Evolutionary conservation across 2,113 vertebrate species (phyloP).

Genomic region (Dipodomys ordii): DNA sequence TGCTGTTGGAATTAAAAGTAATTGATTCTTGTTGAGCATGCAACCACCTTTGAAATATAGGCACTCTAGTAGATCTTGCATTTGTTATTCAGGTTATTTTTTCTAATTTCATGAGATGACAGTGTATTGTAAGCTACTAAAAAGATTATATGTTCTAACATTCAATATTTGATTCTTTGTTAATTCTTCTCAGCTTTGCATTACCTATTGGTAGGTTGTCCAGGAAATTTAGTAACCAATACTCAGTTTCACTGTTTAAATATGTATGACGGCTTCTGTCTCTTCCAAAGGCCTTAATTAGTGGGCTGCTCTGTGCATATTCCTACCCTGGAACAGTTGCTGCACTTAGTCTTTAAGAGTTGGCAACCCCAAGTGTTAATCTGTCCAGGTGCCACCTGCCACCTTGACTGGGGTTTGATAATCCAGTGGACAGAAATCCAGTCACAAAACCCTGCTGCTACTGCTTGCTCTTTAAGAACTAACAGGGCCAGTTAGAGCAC

Average conservation of each 20-base stretch:
- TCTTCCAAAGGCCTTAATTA: background rate
- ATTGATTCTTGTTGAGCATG: background rate
- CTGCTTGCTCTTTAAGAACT: background rate
- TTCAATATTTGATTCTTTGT: conserved; percentile 18
- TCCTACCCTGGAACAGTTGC: background rate
- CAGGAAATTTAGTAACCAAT: conserved; percentile 11
- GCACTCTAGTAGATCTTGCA: background rate
- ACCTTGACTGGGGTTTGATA: background rate
- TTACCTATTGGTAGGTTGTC: background rate
- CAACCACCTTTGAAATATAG: conserved; percentile 19
- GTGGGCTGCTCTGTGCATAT: background rate
- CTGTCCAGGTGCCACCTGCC: background rate
- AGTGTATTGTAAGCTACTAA: conserved; percentile 14
- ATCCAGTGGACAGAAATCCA: background rate
- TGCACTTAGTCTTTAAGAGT: background rate
- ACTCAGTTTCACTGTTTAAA: background rate
- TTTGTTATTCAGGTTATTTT: conserved; percentile 6
- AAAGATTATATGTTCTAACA: conserved; percentile 5
- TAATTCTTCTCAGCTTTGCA: conserved; percentile 12
- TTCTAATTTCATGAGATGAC: background rate
- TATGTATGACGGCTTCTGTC: background rate
- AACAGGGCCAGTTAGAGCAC: background rate
- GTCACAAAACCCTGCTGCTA: background rate
- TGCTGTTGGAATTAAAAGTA: background rate
- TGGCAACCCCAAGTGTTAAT: background rate